Percentiles rank a stretch among this genome's conserved stretches.
Conservation (phyloP, 2,113 vertebrate genomes). For the Tauraco erythrolophus region DNA sequence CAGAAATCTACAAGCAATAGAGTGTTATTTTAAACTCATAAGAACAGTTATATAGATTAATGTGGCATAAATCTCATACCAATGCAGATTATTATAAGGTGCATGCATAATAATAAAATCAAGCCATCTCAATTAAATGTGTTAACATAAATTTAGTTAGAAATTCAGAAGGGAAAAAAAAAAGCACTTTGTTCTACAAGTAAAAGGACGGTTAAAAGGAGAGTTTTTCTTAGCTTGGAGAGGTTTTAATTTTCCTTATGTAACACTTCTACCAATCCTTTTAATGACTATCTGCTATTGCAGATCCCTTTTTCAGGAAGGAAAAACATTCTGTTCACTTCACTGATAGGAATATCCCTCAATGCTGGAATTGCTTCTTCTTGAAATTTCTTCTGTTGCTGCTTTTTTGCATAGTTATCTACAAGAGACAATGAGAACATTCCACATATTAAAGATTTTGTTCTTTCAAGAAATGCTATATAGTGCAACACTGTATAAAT, state of each 20-base stretch:
- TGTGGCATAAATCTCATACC: neutral
- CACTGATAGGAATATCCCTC: constrained; percentile 88
- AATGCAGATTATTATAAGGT: neutral
- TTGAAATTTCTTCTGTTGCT: constrained; percentile 75
- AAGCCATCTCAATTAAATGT: neutral
- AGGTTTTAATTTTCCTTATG: neutral
- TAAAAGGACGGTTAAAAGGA: neutral
- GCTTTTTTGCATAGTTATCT: constrained; percentile 88
- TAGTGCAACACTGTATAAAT: neutral
- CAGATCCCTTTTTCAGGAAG: constrained; percentile 58
- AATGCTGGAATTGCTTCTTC: constrained; percentile 85
- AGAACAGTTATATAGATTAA: neutral
- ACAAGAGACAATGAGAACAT: neutral
- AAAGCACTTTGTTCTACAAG: neutral
- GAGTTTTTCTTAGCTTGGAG: neutral
- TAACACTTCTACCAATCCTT: neutral
- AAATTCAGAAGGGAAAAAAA: neutral
- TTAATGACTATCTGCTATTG: neutral
- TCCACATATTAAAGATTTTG: neutral
- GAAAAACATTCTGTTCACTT: constrained; percentile 91
- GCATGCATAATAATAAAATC: neutral
- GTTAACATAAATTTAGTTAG: neutral
- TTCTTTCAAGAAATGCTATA: neutral
- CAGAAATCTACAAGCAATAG: neutral
- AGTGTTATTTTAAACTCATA: neutral